These are phyloP conservation scores for Andrena cerasifolii DNA, from an alignment of 1,140 invertebrate genomes.

Conservation along the genomic window DNA sequence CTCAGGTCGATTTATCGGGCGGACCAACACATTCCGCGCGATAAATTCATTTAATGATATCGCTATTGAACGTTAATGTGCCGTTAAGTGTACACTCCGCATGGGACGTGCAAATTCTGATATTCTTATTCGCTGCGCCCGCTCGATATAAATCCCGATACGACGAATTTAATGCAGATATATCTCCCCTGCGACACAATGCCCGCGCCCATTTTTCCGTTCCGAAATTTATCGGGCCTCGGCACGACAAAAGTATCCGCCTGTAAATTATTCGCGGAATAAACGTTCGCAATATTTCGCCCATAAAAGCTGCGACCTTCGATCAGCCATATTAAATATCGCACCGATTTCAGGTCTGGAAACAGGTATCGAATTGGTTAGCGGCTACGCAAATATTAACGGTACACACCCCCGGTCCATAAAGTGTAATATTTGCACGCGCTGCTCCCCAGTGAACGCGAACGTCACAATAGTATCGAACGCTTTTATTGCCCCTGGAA, in stretches of 20 bases:
- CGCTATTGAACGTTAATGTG: slow-evolving; percentile 15
- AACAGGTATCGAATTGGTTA: slow-evolving; percentile 46
- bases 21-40: background rate
- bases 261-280: background rate
- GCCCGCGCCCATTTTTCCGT: background rate
- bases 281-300: slow-evolving; percentile 10
- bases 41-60: slow-evolving; percentile 11
- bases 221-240: slow-evolving; percentile 1
- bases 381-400: slow-evolving; percentile 54
- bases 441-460: background rate
- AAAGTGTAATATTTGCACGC: slow-evolving; percentile 30
- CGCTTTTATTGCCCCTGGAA: background rate
- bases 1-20: background rate
- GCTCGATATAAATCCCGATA: background rate
- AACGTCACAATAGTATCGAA: slow-evolving; percentile 4
- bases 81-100: background rate
- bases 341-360: slow-evolving; percentile 14
- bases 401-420: slow-evolving; percentile 40
- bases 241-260: background rate
- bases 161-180: background rate
- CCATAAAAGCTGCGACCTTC: slow-evolving; percentile 19
- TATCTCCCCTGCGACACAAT: no score
- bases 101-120: background rate
- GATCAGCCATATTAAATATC: slow-evolving; percentile 42
- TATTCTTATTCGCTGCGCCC: background rate